A percentile compares a stretch with the other conserved stretches of the same genome.
These are phyloP conservation scores for Drosophila truncata DNA, from an alignment of 1,140 invertebrate genomes.

Conservation along the genomic window DNA sequence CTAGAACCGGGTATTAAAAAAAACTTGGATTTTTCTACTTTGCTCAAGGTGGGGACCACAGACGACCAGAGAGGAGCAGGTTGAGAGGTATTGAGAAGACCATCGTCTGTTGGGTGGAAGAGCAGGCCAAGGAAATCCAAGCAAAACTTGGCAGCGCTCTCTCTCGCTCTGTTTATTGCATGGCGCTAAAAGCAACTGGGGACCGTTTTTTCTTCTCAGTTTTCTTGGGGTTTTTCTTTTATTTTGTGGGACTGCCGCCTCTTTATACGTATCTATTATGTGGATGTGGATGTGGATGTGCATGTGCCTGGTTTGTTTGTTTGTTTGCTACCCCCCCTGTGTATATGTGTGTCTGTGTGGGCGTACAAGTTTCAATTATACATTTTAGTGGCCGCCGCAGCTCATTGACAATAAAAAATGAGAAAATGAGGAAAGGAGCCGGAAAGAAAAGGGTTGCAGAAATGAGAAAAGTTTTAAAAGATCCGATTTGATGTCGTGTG, in stretches of 20 bases:
- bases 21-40: slow-evolving; percentile 67
- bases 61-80: slow-evolving; percentile 6
- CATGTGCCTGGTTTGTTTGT: slow-evolving; percentile 38
- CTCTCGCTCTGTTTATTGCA: slow-evolving; percentile 74
- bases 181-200: slow-evolving; percentile 76
- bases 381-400: slow-evolving; percentile 71
- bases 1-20: slow-evolving; percentile 26
- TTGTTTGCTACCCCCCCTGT: slow-evolving; percentile 18
- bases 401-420: slow-evolving; percentile 61
- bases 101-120: slow-evolving; percentile 17
- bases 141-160: slow-evolving; percentile 68
- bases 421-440: slow-evolving; percentile 16
- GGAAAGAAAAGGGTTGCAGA: slow-evolving; percentile 56
- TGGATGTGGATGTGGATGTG: slow-evolving; percentile 36
- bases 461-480: slow-evolving; percentile 68
- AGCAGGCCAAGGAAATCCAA: slow-evolving; percentile 56
- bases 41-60: slow-evolving; percentile 62
- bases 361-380: slow-evolving; percentile 79
- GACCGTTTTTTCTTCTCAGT: slow-evolving; percentile 56
- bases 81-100: background rate
- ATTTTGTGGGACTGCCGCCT: slow-evolving; percentile 27
- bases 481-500: slow-evolving; percentile 40
- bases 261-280: slow-evolving; percentile 36
- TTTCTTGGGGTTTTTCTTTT: slow-evolving; percentile 5
- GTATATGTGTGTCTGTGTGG: slow-evolving; percentile 49